Evolutionary conservation across 2,888 invertebrate species (phyloP), one percentile per base, ranked within the genome.

Genomic region (Didymodactylos carnosus): DNA sequence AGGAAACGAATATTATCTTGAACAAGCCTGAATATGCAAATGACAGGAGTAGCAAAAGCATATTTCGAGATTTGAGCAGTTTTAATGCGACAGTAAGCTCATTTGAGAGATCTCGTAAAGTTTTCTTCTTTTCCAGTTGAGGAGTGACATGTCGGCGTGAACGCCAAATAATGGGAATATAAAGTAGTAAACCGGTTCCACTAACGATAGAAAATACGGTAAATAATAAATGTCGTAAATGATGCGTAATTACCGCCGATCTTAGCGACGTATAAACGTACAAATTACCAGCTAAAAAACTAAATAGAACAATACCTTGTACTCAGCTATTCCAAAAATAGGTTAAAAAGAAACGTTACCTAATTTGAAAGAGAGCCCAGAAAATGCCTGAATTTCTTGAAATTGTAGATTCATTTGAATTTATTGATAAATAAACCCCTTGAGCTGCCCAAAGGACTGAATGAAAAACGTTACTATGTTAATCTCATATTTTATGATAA

Each of bases 391-490:
- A 92, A 84, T 97, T 94, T 78, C 94, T 87, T 13, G 92, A 90
- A 81, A 95, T 92, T 0, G 92, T 94, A 0, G 88, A 87, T 0
- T 88, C 85, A 77, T 90, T 89, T 77, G 94, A 94, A 86, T 94
- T 94, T 75, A 92, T 86, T 0, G 94, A 92, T 73, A 97, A 84
- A 81, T 90, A 92, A 77, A 88, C 89, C 41, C 97, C 97, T 85
- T 97, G 95, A 0, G 92, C 86, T 0, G 94, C 94, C 95, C 97
- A 97, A 77, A 94, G 90, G 69, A 93, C 79, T n/a, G n/a, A n/a
- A n/a, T n/a, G n/a, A n/a, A n/a, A n/a, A n/a, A n/a, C n/a, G n/a
- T n/a, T n/a, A n/a, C n/a, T n/a, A n/a, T n/a, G n/a, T n/a, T n/a
- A n/a, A n/a, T n/a, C n/a, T n/a, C n/a, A n/a, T n/a, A n/a, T n/a